Evolutionary conservation across 2,797 vertebrate species (phyloP).

Genomic region (Prunella strophiata): DNA sequence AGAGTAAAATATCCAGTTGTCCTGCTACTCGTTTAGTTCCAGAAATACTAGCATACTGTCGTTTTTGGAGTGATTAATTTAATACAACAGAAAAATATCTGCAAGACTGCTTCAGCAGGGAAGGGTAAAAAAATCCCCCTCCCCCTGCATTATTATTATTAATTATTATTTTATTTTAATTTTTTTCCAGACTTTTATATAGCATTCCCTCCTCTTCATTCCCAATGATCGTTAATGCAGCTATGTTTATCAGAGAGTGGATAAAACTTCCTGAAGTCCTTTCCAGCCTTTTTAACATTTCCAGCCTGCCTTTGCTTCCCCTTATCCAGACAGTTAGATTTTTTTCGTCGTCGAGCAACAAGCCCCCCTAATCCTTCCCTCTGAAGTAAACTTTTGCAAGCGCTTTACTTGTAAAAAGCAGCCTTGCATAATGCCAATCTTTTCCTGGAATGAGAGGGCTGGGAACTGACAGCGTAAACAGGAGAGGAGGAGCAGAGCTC

Average conservation of each 20-base stretch:
- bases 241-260: not conserved
- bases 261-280: not conserved
- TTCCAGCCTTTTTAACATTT: not conserved
- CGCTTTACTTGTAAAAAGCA: not conserved
- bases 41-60: not conserved
- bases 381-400: constrained; percentile 9
- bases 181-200: not conserved
- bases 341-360: rapidly evolving
- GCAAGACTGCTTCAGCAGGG: not conserved
- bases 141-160: not conserved
- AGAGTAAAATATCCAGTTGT: constrained; percentile 43
- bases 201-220: rapidly evolving
- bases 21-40: constrained; percentile 1
- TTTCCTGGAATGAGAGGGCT: not conserved
- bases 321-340: not conserved
- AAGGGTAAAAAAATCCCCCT: not conserved
- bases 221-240: not conserved
- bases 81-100: not conserved
- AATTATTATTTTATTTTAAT: not conserved
- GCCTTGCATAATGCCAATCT: not conserved
- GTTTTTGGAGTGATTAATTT: not conserved
- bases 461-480: not conserved
- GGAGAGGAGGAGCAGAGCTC: not conserved
- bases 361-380: not conserved
- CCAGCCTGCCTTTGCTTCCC: not conserved